A percentile compares a stretch with the other conserved stretches of the same genome.
Evolutionary conservation across 2,797 vertebrate species (phyloP).

Genomic region (Brotula barbata): DNA sequence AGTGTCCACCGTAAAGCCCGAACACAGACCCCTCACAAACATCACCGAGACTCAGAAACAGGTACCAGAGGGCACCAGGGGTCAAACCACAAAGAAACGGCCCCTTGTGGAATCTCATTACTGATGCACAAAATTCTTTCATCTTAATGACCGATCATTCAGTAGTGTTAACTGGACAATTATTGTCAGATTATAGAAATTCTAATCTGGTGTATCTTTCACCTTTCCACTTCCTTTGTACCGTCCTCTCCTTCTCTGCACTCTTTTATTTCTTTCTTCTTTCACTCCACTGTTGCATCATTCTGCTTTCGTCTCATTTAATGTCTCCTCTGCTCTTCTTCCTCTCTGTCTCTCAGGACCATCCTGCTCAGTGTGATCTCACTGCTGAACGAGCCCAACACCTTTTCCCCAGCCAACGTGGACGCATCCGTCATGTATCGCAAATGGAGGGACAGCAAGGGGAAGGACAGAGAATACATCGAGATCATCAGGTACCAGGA

Average conservation of each 20-base stretch:
- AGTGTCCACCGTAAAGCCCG: too few species aligned
- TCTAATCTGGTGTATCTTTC: background rate
- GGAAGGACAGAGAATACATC: conserved; percentile 91
- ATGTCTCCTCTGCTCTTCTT: background rate
- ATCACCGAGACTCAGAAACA: too few species aligned
- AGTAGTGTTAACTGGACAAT: too few species aligned
- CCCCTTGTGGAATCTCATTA: too few species aligned
- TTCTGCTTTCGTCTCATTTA: background rate
- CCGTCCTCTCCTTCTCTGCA: background rate
- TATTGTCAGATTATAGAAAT: too few species aligned
- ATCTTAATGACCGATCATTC: too few species aligned
- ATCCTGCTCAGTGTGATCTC: conserved; percentile 97
- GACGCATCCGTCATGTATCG: conserved; percentile 98
- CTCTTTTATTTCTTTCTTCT: background rate
- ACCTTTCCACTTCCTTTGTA: background rate
- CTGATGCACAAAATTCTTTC: too few species aligned
- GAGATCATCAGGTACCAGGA: conserved; percentile 90
- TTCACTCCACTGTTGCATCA: background rate
- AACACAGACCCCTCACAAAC: too few species aligned
- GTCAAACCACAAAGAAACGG: too few species aligned
- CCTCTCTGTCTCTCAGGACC: conserved; percentile 78
- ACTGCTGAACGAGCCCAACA: conserved; percentile 94
- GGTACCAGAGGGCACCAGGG: too few species aligned
- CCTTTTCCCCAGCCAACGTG: conserved; percentile 94
- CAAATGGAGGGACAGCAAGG: conserved; percentile 96